These are phyloP conservation scores for Eunapius fragilis DNA, from an alignment of 37 sponge, comb jelly and placozoan genomes.

Conservation along the genomic window DNA sequence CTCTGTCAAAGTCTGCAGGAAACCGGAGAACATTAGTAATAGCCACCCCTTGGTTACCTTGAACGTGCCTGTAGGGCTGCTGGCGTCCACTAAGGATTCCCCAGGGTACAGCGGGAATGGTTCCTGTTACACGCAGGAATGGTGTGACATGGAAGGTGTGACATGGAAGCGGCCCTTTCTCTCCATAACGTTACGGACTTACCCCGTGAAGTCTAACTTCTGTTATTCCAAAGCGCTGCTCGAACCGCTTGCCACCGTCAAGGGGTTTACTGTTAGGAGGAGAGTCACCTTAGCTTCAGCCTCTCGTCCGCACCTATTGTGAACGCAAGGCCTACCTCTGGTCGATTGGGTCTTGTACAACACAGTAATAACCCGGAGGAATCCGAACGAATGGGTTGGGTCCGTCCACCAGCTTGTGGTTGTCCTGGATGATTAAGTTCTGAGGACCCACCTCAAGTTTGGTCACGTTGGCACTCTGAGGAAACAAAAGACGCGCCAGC, in stretches of 20 bases:
- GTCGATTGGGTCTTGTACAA: constrained; percentile 72
- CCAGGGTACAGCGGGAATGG: constrained; percentile 92
- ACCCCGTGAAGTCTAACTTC: constrained; percentile 82
- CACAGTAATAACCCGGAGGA: constrained; percentile 82
- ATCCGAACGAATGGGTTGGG: constrained; percentile 78
- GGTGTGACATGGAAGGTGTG: neutral
- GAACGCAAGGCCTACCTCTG: constrained; percentile 32
- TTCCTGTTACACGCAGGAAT: constrained; percentile 27
- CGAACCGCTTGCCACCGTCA: constrained; percentile 68
- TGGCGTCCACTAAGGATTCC: constrained; percentile 65
- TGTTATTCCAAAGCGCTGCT: constrained; percentile 71
- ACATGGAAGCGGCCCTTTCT: neutral
- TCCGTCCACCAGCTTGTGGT: constrained; percentile 75
- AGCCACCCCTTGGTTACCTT: too few relatives aligned
- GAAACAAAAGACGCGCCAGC: neutral
- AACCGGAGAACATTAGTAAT: too few relatives aligned
- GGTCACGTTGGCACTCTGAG: constrained; percentile 85
- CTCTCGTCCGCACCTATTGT: neutral
- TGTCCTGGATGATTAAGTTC: constrained; percentile 82
- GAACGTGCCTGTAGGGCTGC: constrained; percentile 22
- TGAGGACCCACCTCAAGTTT: constrained; percentile 78
- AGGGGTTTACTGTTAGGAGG: constrained; percentile 47
- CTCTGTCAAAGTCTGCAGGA: constrained; percentile 28
- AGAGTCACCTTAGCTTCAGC: neutral
- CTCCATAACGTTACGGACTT: too few relatives aligned